These are phyloP conservation scores for Ochropleura leucogaster DNA, from an alignment of 2,888 invertebrate species.

Conservation along the genomic window DNA sequence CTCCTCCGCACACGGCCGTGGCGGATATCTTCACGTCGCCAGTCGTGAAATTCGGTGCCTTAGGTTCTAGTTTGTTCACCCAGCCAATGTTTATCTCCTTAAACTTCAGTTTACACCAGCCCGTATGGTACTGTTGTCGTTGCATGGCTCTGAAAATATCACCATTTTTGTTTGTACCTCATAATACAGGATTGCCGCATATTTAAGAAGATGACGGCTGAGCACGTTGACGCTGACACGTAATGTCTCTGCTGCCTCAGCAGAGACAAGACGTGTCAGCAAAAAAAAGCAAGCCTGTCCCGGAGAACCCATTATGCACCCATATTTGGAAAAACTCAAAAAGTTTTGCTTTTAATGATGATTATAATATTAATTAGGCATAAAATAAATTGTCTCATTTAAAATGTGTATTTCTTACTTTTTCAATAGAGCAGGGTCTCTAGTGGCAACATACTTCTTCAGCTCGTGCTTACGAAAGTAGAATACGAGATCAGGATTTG, in stretches of 20 bases:
- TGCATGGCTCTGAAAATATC: slow-evolving; percentile 91
- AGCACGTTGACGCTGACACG: too few species aligned
- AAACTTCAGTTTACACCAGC: slow-evolving; percentile 92
- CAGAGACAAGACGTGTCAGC: background rate
- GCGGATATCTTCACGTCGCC: slow-evolving; percentile 87
- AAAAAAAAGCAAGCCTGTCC: background rate
- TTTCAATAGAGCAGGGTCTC: slow-evolving; percentile 90
- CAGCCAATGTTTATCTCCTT: slow-evolving; percentile 90
- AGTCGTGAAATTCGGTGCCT: slow-evolving; percentile 67
- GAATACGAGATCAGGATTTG: slow-evolving; percentile 92
- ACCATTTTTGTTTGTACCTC: background rate
- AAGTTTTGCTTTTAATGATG: background rate
- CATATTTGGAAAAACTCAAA: background rate
- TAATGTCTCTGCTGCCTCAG: too few species aligned
- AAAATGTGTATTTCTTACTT: slow-evolving; percentile 86
- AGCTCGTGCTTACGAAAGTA: slow-evolving; percentile 93
- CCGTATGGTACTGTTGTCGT: slow-evolving; percentile 91
- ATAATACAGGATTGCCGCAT: background rate
- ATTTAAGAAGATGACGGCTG: too few species aligned
- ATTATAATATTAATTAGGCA: background rate
- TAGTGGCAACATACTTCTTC: slow-evolving; percentile 85
- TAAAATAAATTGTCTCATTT: background rate
- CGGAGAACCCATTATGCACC: too few species aligned
- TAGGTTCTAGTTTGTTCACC: slow-evolving; percentile 75
- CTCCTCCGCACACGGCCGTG: slow-evolving; percentile 93